Evolutionary conservation across 1,140 invertebrate species (phyloP).

Genomic region (Drosophila virilis): DNA sequence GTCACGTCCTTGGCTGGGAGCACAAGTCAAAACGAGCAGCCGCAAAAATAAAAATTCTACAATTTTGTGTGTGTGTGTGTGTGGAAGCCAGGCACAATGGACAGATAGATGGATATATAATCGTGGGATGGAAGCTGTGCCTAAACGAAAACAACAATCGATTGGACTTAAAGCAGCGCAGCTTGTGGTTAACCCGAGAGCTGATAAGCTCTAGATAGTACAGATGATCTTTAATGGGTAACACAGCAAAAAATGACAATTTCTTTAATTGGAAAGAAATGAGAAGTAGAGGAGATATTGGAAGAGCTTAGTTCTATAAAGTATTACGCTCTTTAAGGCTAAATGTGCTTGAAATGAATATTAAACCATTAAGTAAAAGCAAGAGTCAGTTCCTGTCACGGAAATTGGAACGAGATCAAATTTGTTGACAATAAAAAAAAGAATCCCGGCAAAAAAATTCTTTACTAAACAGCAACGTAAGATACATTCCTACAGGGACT

Average conservation of each 20-base stretch:
- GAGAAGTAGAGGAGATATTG: too few species aligned
- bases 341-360: too few species aligned
- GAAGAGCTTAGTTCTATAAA: too few species aligned
- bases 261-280: too few species aligned
- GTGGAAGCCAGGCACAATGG: not conserved
- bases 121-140: not conserved
- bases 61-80: not conserved
- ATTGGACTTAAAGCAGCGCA: not conserved
- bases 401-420: too few species aligned
- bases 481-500: too few species aligned
- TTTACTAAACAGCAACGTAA: too few species aligned
- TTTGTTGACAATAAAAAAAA: too few species aligned
- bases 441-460: too few species aligned
- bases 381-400: too few species aligned
- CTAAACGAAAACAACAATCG: slow-evolving; percentile 1
- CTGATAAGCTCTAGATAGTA: not conserved
- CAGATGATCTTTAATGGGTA: not conserved
- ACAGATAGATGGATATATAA: slow-evolving; percentile 11
- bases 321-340: too few species aligned
- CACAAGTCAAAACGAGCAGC: slow-evolving; percentile 49
- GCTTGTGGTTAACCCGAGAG: not conserved
- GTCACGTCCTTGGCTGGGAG: slow-evolving; percentile 45
- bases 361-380: too few species aligned
- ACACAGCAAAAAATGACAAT: not conserved
- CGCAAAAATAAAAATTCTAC: slow-evolving; percentile 7